These are phyloP conservation scores for Laupala kohalensis DNA, from an alignment of 1,140 invertebrate genomes.

Conservation along the genomic window DNA sequence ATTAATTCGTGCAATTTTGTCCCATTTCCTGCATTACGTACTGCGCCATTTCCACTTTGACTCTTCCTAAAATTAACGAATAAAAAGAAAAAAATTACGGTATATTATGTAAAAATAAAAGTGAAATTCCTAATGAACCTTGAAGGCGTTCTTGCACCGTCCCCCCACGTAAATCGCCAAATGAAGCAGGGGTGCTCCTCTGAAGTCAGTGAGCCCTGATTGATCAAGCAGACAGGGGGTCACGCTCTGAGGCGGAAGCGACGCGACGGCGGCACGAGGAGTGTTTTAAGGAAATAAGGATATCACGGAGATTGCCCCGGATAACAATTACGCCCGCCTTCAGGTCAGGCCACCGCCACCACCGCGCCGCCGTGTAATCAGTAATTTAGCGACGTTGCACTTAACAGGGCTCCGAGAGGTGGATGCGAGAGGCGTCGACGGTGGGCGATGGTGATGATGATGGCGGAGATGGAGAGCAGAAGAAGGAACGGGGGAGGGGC, in stretches of 20 bases:
- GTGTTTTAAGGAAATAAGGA: neutral
- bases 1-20: no score
- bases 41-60: no score
- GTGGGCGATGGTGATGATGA: neutral
- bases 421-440: no score
- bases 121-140: no score
- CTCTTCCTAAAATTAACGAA: no score
- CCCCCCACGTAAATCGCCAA: no score
- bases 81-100: no score
- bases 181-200: neutral
- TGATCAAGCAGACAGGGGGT: neutral
- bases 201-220: neutral
- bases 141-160: no score
- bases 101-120: no score
- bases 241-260: neutral
- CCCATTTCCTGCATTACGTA: no score
- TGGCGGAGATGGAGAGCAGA: neutral
- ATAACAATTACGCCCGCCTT: neutral
- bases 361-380: neutral
- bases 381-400: neutral
- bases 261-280: neutral
- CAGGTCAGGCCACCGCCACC: neutral
- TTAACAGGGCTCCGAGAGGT: neutral
- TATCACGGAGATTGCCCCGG: neutral
- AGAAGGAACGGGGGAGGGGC: neutral